Percentiles rank a stretch among this genome's conserved stretches.
Evolutionary conservation across 2,888 invertebrate genomes (phyloP).

Genomic region (Melanostoma mellinum): DNA sequence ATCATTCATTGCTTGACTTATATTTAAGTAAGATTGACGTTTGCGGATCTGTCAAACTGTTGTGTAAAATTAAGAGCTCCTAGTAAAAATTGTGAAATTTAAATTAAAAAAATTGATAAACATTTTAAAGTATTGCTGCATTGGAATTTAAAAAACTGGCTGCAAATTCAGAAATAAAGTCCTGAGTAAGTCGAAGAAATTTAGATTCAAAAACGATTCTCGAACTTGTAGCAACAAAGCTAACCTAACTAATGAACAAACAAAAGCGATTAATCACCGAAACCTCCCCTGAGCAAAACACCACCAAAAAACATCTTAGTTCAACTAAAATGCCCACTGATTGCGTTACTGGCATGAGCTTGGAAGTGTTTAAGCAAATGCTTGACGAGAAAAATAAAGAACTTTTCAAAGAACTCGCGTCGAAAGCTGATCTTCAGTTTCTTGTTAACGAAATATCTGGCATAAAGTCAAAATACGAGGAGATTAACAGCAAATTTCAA

Average conservation of each 20-base stretch:
- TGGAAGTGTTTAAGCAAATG: constrained; percentile 11
- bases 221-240: background rate
- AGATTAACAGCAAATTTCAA: constrained; percentile 4
- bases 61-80: constrained; percentile 4
- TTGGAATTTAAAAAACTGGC: background rate
- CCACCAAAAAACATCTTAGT: constrained; percentile 6
- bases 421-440: constrained; percentile 12
- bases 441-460: constrained; percentile 2
- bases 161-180: constrained; percentile 5
- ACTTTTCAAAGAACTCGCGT: constrained; percentile 5
- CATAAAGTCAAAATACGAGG: constrained; percentile 2
- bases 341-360: constrained; percentile 9
- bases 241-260: constrained; percentile 6
- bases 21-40: background rate
- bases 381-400: background rate
- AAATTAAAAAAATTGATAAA: background rate
- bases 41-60: background rate
- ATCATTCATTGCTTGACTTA: no score
- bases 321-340: constrained; percentile 6
- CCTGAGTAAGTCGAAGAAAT: constrained; percentile 23
- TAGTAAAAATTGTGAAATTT: constrained; percentile 9
- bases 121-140: constrained; percentile 6
- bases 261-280: constrained; percentile 23
- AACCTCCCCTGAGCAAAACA: constrained; percentile 18
- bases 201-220: constrained; percentile 9